Percentiles rank a stretch among this genome's conserved stretches.
Conservation (phyloP, 2,113 vertebrate species). For the Macquaria australasica region DNA sequence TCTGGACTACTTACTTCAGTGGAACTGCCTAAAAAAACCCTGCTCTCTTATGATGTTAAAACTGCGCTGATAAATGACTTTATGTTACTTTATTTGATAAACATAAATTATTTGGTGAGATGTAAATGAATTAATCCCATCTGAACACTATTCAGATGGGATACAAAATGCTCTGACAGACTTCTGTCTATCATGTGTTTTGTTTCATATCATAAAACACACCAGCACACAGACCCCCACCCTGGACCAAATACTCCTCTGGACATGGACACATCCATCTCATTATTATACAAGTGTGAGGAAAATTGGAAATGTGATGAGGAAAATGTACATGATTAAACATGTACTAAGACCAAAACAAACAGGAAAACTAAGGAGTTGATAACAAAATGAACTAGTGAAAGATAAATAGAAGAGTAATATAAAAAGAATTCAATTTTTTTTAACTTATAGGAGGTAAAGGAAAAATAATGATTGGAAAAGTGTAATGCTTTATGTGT, state of each 20-base stretch:
- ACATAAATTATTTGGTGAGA: neutral
- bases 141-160: neutral
- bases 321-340: too few relatives aligned
- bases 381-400: too few relatives aligned
- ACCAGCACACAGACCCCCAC: too few relatives aligned
- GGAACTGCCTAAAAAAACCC: neutral
- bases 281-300: neutral
- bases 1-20: conserved; percentile 15
- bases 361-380: too few relatives aligned
- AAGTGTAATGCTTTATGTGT: neutral
- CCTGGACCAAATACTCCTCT: neutral
- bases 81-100: neutral
- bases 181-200: neutral
- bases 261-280: neutral
- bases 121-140: neutral
- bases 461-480: neutral
- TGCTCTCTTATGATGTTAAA: neutral
- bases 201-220: too few relatives aligned
- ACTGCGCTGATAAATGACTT: neutral
- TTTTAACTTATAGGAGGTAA: too few relatives aligned
- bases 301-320: neutral
- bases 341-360: too few relatives aligned
- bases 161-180: neutral
- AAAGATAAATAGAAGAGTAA: neutral
- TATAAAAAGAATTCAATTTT: neutral